Base-by-base conservation (phyloP, 2,113 vertebrate genomes). In the Chunga burmeisteri region DNA sequence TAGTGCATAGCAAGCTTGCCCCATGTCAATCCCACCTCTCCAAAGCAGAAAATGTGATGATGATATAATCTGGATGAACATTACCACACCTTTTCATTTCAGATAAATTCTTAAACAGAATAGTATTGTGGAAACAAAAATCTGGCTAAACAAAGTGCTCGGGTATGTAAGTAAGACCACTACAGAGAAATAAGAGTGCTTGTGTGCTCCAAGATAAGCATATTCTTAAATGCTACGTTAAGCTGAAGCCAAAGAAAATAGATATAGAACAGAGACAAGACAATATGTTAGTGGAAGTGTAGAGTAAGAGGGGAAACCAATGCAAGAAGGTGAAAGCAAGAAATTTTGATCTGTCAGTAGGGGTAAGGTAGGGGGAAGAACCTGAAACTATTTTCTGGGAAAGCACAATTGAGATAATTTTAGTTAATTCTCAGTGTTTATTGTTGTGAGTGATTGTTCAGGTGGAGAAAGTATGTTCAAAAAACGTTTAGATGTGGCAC, bases 161-260 rank as follows among this genome's bases (percentile, higher is more conserved):
- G 42, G 26, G 20, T 83, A 52, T 29, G 20, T 29, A 88, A 91
- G n/a, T 83, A 92, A 86, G 86, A 68, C 68, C 72, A 63, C 80
- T 47, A 81, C 67, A 84, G 66, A 91, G 84, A 82, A 96, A 79
- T 3, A 90, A 50, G 53, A 72, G 71, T 73, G 55, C 67, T 83
- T 50, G 20, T 62, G 42, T 50, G 42, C 32, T 95, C 71, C 90
- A 94, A 93, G 88, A 73, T 83, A 94, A 90, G 70, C 3, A 0
- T 82, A 49, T 77, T 73, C 71, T 90, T 93, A 73, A 93, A 88
- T 59, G n/a, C 13, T 73, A 17, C 38, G 38, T 59, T 55, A 62
- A 86, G 11, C 13, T 78, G 50, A 62, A 93, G 88, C 82, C 93
- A 96, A 92, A 90, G 32, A 92, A 96, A 96, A 91, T 32, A 56